phyloP scores from a whole-genome alignment of 2,113 vertebrate species.

The Panthera leo region DNA sequence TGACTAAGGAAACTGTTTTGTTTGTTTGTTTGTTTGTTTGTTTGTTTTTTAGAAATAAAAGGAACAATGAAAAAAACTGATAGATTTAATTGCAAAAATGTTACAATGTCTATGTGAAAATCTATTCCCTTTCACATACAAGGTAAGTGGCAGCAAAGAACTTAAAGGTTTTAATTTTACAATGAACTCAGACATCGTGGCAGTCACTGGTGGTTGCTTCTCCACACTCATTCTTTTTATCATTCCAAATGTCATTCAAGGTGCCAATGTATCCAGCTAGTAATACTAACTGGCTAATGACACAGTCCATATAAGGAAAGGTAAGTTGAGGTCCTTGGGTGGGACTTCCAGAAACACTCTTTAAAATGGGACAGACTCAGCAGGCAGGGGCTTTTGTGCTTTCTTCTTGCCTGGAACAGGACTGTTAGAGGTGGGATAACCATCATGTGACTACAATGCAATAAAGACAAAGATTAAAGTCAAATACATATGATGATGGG shows the following conservation, averaged over 20 bases:
- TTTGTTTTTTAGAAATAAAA: neutral
- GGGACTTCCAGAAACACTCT: neutral
- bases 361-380: neutral
- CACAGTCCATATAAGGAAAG: neutral
- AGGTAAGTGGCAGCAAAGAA: neutral
- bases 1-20: neutral
- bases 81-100: neutral
- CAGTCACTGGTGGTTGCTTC: neutral
- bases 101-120: neutral
- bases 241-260: neutral
- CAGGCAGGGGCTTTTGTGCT: neutral
- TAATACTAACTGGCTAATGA: neutral
- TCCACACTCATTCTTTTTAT: slow-evolving; percentile 28
- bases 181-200: neutral
- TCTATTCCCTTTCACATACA: neutral
- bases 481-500: neutral
- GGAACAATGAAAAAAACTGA: neutral
- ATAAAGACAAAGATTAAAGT: neutral
- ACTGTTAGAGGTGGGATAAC: neutral
- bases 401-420: neutral
- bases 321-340: neutral
- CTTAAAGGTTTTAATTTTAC: neutral
- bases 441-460: neutral
- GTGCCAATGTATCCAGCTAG: neutral
- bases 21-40: no score